phyloP scores from a whole-genome alignment of 2,113 vertebrate species.

The Oryzias melastigma region DNA sequence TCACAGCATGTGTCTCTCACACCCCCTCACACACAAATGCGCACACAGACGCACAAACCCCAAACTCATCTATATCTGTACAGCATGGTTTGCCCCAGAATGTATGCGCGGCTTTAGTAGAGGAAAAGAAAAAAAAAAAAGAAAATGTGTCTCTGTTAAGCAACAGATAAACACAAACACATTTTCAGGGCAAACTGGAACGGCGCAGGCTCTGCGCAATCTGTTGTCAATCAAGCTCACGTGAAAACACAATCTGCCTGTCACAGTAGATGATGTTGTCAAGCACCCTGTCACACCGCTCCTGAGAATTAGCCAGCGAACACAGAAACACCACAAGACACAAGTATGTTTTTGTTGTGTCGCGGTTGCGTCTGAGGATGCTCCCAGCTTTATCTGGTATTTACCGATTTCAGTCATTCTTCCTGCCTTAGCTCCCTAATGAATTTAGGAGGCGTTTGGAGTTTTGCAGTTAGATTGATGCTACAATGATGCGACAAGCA shows the following conservation, averaged over 20 bases:
- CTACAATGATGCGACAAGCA: conserved; percentile 56
- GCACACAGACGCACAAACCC: conserved; percentile 21
- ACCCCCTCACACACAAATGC: conserved; percentile 8
- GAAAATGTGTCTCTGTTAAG: conserved; percentile 44
- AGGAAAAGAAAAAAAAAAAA: conserved; percentile 42
- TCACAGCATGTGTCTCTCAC: conserved; percentile 56
- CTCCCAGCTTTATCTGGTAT: conserved; percentile 57
- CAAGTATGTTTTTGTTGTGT: conserved; percentile 53
- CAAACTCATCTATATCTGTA: conserved; percentile 17
- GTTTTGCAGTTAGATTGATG: conserved; percentile 59
- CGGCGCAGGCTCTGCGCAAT: conserved; percentile 60
- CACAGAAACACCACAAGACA: conserved; percentile 47
- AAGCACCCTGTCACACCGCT: conserved; percentile 64
- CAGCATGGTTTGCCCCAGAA: conserved; percentile 41
- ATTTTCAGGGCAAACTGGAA: conserved; percentile 69
- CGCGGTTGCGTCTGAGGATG: conserved; percentile 57
- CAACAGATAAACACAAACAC: conserved; percentile 71
- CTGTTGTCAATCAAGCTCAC: conserved; percentile 73
- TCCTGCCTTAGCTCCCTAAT: conserved; percentile 38
- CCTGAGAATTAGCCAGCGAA: conserved; percentile 71
- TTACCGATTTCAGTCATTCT: conserved; percentile 56
- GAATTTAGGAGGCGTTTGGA: conserved; percentile 56
- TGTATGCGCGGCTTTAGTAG: conserved; percentile 53
- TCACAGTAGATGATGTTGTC: conserved; percentile 79
- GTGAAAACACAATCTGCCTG: conserved; percentile 80